Percentiles rank a stretch among this genome's conserved stretches.
These are phyloP conservation scores for Oncorhynchus mykiss DNA, from an alignment of 2,113 vertebrate species.

Conservation along the genomic window DNA sequence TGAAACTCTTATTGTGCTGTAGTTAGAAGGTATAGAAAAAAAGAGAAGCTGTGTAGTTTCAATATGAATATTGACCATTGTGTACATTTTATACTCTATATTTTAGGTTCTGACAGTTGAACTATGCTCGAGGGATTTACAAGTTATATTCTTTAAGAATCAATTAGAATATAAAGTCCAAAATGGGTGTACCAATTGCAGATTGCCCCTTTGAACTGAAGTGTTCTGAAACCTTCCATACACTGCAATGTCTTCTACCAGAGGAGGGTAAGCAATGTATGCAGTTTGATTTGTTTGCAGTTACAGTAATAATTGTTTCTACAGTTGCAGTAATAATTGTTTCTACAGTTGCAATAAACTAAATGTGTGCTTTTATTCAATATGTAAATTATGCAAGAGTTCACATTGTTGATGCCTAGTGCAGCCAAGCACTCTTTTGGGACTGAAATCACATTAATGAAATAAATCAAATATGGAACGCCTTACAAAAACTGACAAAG, in stretches of 20 bases:
- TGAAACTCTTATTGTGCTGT: neutral
- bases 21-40: neutral
- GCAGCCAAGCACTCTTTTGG: neutral
- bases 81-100: no score
- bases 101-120: no score
- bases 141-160: no score
- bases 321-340: neutral
- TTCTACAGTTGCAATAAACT: neutral
- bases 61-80: neutral
- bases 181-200: no score
- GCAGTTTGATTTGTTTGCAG: neutral
- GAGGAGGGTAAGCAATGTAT: neutral
- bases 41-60: neutral
- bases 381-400: neutral
- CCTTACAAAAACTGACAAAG: slow-evolving; percentile 3
- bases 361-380: neutral
- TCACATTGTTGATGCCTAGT: neutral
- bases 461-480: neutral
- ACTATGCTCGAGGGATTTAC: no score
- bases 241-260: neutral
- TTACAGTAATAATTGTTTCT: neutral
- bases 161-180: no score
- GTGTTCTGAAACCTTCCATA: neutral
- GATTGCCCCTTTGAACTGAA: no score
- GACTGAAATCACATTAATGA: neutral